Conservation (phyloP, 2,888 invertebrate genomes). For the Euplagia quadripunctaria region DNA sequence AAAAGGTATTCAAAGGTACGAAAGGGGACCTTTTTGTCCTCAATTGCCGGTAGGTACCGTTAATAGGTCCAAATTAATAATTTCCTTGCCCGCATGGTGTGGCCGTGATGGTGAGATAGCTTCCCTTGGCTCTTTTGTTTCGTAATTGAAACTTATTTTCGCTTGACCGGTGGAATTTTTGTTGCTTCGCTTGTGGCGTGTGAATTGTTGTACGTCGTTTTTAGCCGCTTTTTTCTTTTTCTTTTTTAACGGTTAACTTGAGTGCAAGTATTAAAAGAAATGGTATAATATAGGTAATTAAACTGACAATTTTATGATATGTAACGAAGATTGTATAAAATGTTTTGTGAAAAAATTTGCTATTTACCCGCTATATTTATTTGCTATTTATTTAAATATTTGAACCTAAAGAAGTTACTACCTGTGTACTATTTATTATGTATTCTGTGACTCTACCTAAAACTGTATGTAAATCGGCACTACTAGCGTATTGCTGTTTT, state of each 20-base stretch:
- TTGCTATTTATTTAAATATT: no score
- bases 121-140: constrained; percentile 68
- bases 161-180: constrained; percentile 63
- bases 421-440: no score
- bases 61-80: constrained; percentile 80
- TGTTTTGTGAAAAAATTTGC: no score
- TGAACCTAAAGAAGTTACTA: no score
- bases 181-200: constrained; percentile 34
- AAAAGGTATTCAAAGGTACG: constrained; percentile 66
- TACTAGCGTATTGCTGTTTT: no score
- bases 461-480: no score
- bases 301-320: neutral
- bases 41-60: constrained; percentile 75
- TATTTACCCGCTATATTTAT: no score
- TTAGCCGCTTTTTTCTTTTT: neutral
- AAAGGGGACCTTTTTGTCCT: constrained; percentile 72
- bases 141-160: constrained; percentile 72
- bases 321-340: no score
- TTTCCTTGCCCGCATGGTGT: constrained; percentile 74
- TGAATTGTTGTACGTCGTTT: constrained; percentile 16
- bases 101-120: constrained; percentile 61
- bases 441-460: no score
- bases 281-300: neutral
- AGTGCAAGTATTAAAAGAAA: neutral
- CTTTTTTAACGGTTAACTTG: neutral